Base-by-base conservation (phyloP, 2,888 invertebrate species). In the Idaea aversata region DNA sequence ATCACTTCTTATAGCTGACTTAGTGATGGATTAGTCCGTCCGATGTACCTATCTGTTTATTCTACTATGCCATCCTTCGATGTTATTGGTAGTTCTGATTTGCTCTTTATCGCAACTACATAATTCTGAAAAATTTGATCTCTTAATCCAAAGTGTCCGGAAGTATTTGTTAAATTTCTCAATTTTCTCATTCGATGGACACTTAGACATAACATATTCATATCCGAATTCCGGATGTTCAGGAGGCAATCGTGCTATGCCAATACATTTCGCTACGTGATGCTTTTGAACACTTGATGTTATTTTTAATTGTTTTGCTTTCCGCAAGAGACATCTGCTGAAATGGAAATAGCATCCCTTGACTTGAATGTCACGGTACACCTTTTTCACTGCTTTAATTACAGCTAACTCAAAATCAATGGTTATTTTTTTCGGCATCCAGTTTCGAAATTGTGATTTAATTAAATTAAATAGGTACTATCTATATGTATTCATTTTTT, bases 41-140 rank as follows among this genome's bases (percentile, higher is more conserved):
- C 66, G 15, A 66, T 59, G 15, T n/a, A n/a, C n/a, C n/a, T 36
- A 38, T 61, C 59, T 61, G 61, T 63, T 66, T 38, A 66, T 34
- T 66, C 66, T 61, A 13, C 63, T 38, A 57, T 66, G 66, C 66
- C 66, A 66, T 15, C 61, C 66, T 36, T 66, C 66, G 57, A 66
- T 35, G 38, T 58, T 35, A 25, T 66, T 66, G 35, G 63, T 66
- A 38, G 66, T 66, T 57, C 63, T 59, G 15, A 65, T 34, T 61
- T 57, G 34, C n/a, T 66, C 66, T 15, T 63, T 61, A 13, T 66
- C 58, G 61, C 66, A 66, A 59, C 66, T 63, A 61, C 64, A 64
- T 15, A 10, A 58, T 59, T 66, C 63, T 15, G 36, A 66, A 61
- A 62, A 63, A 64, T 35, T 34, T 38, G 16, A 62, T 34, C 36